Evolutionary conservation across 2,113 vertebrate genomes (phyloP).

Genomic region (Bagarius yarrelli): DNA sequence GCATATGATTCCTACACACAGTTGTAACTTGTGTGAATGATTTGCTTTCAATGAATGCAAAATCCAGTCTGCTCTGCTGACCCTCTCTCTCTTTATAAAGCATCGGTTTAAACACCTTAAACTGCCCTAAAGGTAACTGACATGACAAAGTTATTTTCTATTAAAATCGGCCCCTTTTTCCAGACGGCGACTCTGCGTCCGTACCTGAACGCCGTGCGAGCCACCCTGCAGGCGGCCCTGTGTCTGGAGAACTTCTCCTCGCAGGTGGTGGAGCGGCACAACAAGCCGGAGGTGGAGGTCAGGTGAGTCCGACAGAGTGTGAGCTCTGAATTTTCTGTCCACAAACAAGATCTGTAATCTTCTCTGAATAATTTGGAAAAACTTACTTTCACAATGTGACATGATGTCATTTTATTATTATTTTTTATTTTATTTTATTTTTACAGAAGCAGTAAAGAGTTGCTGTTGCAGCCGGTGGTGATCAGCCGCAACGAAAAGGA

Average conservation of each 20-base stretch:
- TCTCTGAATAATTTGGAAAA: neutral
- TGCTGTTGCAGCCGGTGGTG: conserved; percentile 92
- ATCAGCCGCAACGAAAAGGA: conserved; percentile 98
- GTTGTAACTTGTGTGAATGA: too few relatives aligned
- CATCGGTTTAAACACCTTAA: neutral
- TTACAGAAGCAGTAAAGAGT: conserved; percentile 93
- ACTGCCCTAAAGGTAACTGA: neutral
- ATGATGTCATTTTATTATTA: too few relatives aligned
- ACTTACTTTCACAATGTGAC: neutral
- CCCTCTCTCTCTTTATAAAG: neutral
- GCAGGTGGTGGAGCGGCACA: conserved; percentile 96
- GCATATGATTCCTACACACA: neutral
- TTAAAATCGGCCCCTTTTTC: neutral
- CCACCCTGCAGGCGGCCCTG: conserved; percentile 94
- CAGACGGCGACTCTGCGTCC: conserved; percentile 96
- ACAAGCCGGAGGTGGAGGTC: conserved; percentile 98
- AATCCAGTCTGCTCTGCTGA: neutral
- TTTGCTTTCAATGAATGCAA: neutral
- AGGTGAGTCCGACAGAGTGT: conserved; percentile 71
- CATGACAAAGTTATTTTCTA: neutral
- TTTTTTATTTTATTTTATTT: conserved; percentile 67
- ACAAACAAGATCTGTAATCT: neutral
- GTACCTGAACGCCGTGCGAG: conserved; percentile 94
- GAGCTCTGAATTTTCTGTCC: neutral
- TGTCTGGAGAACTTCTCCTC: conserved; percentile 99